Evolutionary conservation across 2,113 vertebrate genomes (phyloP).

Genomic region (Myrmecobius fasciatus): DNA sequence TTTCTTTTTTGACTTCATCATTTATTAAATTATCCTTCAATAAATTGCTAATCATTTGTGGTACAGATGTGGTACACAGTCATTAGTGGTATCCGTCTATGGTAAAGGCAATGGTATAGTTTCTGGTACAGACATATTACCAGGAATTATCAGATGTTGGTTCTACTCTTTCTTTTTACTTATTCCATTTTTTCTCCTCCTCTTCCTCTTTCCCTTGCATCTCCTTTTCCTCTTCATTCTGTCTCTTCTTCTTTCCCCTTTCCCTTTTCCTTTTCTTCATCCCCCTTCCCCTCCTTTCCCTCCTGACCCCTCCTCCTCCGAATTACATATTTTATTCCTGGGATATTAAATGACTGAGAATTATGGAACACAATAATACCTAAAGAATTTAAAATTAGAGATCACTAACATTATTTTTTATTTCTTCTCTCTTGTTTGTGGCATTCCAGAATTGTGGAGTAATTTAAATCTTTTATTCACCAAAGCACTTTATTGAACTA

Average conservation of each 20-base stretch:
- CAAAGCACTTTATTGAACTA: not conserved
- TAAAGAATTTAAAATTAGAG: not conserved
- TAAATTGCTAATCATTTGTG: not conserved
- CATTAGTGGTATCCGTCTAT: too few relatives aligned
- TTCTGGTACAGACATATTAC: not conserved
- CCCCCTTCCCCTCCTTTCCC: too few relatives aligned
- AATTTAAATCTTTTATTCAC: not conserved
- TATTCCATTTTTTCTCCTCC: not conserved
- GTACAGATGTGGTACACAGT: not conserved
- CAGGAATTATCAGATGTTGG: not conserved
- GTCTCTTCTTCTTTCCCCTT: rapidly evolving
- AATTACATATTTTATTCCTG: not conserved
- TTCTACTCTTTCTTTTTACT: not conserved
- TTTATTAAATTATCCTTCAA: not conserved
- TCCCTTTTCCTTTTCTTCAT: not conserved
- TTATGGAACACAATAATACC: not conserved
- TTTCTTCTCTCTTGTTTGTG: not conserved
- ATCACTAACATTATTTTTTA: not conserved
- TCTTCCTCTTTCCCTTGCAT: too few relatives aligned
- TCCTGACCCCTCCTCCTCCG: not conserved
- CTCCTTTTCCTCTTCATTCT: too few relatives aligned
- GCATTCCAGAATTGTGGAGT: not conserved
- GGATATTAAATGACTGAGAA: not conserved
- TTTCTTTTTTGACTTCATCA: not conserved
- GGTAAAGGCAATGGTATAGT: too few relatives aligned